phyloP scores from a whole-genome alignment of 2,113 vertebrate species.

The Oncorhynchus keta region DNA sequence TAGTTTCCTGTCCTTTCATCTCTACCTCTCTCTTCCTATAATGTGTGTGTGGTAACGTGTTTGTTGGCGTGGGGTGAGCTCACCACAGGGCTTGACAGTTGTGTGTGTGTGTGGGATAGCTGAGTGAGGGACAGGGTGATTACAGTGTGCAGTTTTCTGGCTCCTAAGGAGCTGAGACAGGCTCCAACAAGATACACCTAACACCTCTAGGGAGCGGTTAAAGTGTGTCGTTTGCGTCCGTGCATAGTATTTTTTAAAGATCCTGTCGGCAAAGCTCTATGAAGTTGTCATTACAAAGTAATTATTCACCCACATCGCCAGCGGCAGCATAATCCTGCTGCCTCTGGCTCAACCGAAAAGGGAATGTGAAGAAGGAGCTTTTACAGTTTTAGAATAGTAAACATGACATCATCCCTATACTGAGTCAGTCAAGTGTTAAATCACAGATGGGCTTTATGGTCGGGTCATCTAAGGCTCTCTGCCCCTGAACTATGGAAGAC shows the following conservation, averaged over 20 bases:
- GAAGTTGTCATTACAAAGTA: not conserved
- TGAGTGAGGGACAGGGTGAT: not conserved
- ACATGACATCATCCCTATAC: slow-evolving; percentile 35
- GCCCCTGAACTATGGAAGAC: slow-evolving; percentile 30
- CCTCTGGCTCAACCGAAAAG: not conserved
- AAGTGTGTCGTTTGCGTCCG: not conserved
- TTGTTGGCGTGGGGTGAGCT: slow-evolving; percentile 23
- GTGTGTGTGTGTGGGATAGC: slow-evolving; percentile 1
- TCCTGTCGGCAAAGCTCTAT: not conserved
- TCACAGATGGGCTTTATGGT: slow-evolving; percentile 43
- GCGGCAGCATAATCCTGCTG: not conserved
- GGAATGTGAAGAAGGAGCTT: not conserved
- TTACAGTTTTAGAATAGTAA: not conserved
- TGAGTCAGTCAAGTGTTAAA: slow-evolving; percentile 29
- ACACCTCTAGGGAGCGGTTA: not conserved
- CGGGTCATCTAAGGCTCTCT: slow-evolving; percentile 34
- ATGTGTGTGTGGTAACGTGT: slow-evolving; percentile 7
- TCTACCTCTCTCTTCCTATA: not conserved
- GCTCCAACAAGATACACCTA: slow-evolving; percentile 40
- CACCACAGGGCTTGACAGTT: no score
- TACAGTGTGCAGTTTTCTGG: slow-evolving; percentile 5
- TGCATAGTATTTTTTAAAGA: not conserved
- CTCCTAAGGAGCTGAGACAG: not conserved
- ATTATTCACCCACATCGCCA: not conserved
- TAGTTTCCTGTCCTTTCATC: not conserved